Evolutionary conservation across 2,113 vertebrate genomes (phyloP).

Genomic region (Trichechus manatus): DNA sequence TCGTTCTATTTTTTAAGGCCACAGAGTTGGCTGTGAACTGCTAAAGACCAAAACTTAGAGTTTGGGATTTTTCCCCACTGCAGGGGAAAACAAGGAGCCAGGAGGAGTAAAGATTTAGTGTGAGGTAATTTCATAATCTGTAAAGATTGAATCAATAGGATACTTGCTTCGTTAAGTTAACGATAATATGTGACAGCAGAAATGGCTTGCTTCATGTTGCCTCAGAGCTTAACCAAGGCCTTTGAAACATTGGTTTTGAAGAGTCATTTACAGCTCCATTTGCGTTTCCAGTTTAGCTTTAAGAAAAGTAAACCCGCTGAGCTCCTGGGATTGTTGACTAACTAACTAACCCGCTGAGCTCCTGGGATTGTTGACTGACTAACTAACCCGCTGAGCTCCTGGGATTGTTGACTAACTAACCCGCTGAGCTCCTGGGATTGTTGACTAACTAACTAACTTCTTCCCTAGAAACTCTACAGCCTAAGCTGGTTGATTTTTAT

Average conservation of each 20-base stretch:
- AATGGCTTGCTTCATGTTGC: neutral
- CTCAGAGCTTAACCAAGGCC: neutral
- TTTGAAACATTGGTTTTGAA: neutral
- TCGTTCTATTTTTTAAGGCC: neutral
- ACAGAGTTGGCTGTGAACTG: conserved; percentile 3
- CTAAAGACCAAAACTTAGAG: neutral
- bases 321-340: too few relatives aligned
- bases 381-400: too few relatives aligned
- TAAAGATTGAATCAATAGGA: neutral
- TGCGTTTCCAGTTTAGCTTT: too few relatives aligned
- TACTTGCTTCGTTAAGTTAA: neutral
- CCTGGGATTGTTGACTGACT: neutral
- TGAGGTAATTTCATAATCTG: neutral
- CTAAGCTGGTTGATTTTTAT: neutral
- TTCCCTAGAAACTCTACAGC: neutral
- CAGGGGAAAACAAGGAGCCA: neutral
- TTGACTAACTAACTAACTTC: neutral
- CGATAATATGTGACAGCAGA: neutral
- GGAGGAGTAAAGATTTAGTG: neutral
- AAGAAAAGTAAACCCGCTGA: rapidly evolving
- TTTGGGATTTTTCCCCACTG: neutral
- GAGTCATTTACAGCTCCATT: neutral
- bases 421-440: rapidly evolving
- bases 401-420: neutral
- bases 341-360: too few relatives aligned